These are phyloP conservation scores for Panorpa germanica DNA, from an alignment of 2,888 invertebrate genomes.

Conservation along the genomic window DNA sequence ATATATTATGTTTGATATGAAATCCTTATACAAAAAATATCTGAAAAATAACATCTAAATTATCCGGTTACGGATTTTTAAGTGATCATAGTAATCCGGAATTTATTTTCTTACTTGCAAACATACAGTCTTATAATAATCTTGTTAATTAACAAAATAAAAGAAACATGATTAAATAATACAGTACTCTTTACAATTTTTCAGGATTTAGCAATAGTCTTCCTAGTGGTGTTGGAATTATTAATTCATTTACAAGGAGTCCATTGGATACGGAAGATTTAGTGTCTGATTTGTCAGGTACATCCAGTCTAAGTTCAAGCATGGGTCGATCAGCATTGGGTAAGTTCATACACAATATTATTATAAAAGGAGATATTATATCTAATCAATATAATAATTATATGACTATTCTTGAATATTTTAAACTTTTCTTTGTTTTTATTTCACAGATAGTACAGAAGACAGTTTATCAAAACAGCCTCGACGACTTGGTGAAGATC, in stretches of 20 bases:
- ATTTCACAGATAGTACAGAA: slow-evolving; percentile 27
- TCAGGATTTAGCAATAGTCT: slow-evolving; percentile 23
- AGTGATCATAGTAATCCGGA: too few relatives aligned
- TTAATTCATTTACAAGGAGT: slow-evolving; percentile 14
- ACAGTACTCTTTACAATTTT: slow-evolving; percentile 1
- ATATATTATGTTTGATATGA: too few relatives aligned
- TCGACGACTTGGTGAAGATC: slow-evolving; percentile 63
- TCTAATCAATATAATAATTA: slow-evolving; percentile 3
- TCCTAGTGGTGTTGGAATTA: slow-evolving; percentile 21
- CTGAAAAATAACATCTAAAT: too few relatives aligned
- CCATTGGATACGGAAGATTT: slow-evolving; percentile 27
- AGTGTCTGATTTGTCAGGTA: slow-evolving; percentile 30
- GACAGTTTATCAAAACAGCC: slow-evolving; percentile 26
- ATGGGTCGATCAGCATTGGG: slow-evolving; percentile 33
- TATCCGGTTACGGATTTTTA: too few relatives aligned
- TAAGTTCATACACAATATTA: slow-evolving; percentile 15
- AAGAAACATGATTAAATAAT: too few relatives aligned
- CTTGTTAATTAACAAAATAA: too few relatives aligned
- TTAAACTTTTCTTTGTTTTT: slow-evolving; percentile 10
- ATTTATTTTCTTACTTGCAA: too few relatives aligned
- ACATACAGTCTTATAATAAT: too few relatives aligned
- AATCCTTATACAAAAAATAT: too few relatives aligned
- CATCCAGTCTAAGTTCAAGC: slow-evolving; percentile 35
- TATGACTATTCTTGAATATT: slow-evolving; percentile 2
- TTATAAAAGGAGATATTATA: slow-evolving; percentile 5